Evolutionary conservation across 2,797 vertebrate genomes (phyloP).

Genomic region (Oreortyx pictus): DNA sequence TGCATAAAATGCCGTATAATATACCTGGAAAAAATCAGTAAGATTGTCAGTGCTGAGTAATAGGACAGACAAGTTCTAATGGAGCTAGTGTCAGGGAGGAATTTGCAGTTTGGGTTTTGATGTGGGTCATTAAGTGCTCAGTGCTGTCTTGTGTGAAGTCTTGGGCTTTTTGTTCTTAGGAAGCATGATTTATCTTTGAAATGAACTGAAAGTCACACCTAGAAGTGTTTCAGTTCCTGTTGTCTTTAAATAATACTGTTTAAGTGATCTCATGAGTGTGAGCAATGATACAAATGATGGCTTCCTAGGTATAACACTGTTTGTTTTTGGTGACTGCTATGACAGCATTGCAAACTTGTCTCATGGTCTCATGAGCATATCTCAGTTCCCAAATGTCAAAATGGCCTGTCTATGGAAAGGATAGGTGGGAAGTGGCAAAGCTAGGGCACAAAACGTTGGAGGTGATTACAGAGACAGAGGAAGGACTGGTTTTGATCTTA

Average conservation of each 20-base stretch:
- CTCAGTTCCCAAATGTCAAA: not conserved
- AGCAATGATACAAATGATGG: not conserved
- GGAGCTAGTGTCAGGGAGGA: not conserved
- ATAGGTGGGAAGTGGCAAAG: not conserved
- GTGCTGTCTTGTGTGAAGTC: fast-evolving
- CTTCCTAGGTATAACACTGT: not conserved
- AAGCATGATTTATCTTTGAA: not conserved
- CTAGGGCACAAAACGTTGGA: not conserved
- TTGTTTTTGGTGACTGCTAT: not conserved
- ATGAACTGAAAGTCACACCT: not conserved
- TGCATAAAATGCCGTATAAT: constrained; percentile 83
- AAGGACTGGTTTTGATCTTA: not conserved
- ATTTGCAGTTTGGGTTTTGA: not conserved
- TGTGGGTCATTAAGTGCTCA: not conserved
- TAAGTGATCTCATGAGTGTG: not conserved
- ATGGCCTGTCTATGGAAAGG: not conserved
- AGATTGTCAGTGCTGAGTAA: not conserved
- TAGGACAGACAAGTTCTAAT: not conserved
- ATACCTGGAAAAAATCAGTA: constrained; percentile 75
- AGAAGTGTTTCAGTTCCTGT: not conserved
- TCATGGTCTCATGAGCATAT: not conserved
- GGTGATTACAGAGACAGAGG: not conserved
- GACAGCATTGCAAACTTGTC: not conserved
- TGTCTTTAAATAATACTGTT: not conserved
- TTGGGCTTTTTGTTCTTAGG: not conserved